Evolutionary conservation across 2,113 vertebrate genomes (phyloP).

Genomic region (Ptyas mucosa): DNA sequence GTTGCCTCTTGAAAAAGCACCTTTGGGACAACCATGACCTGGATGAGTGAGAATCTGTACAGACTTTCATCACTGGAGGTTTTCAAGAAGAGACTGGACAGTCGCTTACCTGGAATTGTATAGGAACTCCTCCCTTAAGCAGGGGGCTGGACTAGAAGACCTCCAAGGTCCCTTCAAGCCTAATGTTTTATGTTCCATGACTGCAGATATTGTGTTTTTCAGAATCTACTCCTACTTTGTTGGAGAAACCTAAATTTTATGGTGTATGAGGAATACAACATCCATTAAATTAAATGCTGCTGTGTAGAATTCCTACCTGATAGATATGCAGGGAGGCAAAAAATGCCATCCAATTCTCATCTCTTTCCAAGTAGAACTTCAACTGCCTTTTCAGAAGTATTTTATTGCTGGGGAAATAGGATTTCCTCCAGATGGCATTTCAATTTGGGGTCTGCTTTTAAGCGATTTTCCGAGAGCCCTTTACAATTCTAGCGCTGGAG

Average conservation of each 20-base stretch:
- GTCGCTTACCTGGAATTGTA: fast-evolving
- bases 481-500: neutral
- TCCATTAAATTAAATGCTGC: neutral
- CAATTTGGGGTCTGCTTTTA: neutral
- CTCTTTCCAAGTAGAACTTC: neutral
- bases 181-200: neutral
- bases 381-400: neutral
- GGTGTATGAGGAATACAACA: neutral
- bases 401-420: neutral
- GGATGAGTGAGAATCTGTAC: too few relatives aligned
- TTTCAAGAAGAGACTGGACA: neutral
- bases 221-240: neutral
- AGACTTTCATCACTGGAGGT: neutral
- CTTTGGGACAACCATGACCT: too few relatives aligned
- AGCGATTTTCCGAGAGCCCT: neutral
- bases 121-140: neutral
- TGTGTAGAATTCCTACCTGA: neutral
- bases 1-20: too few relatives aligned
- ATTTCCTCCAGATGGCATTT: neutral
- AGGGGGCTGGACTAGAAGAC: neutral
- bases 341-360: neutral
- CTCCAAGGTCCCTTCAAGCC: neutral
- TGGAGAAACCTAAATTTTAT: neutral
- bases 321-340: neutral
- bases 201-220: neutral